phyloP scores from a whole-genome alignment of 2,888 invertebrate species.

The Eilema caniola region DNA sequence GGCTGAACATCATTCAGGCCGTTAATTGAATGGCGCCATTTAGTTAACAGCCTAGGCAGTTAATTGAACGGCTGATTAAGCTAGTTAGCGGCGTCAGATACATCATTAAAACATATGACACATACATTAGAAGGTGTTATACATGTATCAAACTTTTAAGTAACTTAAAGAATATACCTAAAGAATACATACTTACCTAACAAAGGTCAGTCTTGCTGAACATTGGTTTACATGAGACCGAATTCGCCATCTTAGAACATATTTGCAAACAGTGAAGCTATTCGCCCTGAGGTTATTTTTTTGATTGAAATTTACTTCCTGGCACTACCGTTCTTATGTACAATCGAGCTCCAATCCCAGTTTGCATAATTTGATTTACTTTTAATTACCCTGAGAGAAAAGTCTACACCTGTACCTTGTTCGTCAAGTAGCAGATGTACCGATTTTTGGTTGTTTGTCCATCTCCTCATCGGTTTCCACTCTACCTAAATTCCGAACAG shows the following conservation, averaged over 20 bases:
- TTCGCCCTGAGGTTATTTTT: neutral
- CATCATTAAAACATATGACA: neutral
- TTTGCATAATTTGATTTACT: neutral
- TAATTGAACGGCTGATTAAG: no score
- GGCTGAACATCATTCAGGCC: no score
- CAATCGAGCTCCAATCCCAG: neutral
- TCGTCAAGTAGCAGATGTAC: no score
- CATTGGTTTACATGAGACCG: neutral
- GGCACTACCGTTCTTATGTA: neutral
- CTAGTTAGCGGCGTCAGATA: no score
- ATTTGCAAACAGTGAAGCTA: neutral
- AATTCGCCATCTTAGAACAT: neutral
- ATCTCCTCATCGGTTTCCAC: neutral
- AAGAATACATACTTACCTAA: neutral
- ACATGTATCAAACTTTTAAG: neutral
- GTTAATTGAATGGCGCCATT: no score
- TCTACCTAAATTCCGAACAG: neutral
- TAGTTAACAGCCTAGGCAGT: no score
- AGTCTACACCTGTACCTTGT: neutral
- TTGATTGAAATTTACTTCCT: neutral
- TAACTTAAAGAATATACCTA: neutral
- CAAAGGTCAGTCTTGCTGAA: neutral
- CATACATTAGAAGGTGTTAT: neutral
- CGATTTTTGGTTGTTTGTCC: no score
- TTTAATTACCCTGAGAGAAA: neutral